Conservation (phyloP, 2,113 vertebrate genomes). For the Dissostichus mawsoni region DNA sequence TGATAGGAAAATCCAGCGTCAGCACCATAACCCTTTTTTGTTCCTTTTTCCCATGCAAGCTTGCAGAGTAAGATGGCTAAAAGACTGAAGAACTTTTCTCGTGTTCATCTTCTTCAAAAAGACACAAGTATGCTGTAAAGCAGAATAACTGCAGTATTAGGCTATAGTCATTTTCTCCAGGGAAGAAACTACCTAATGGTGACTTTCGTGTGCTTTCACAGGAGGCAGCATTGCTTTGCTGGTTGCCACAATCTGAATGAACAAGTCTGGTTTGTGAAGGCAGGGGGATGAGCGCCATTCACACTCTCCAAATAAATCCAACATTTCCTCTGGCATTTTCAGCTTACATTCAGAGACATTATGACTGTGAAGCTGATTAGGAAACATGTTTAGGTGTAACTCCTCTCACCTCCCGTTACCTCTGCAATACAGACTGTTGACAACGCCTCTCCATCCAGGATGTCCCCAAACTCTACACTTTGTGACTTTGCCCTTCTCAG, state of each 20-base stretch:
- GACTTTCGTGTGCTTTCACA: background rate
- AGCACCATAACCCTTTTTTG: conserved; percentile 31
- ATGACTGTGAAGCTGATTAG: too few relatives aligned
- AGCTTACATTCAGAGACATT: background rate
- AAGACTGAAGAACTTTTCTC: background rate
- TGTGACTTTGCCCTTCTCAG: background rate
- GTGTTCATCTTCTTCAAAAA: background rate
- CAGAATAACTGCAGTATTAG: background rate
- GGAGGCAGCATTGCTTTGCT: background rate
- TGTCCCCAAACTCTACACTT: background rate
- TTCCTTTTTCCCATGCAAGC: conserved; percentile 5
- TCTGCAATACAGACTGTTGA: background rate
- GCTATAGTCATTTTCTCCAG: background rate
- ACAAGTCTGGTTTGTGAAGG: background rate
- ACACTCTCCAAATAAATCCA: background rate
- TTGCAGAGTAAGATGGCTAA: conserved; percentile 15
- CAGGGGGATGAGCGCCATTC: background rate
- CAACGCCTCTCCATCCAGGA: background rate
- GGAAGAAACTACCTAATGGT: background rate
- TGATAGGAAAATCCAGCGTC: conserved; percentile 47
- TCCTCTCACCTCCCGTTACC: background rate
- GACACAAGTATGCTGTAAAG: background rate
- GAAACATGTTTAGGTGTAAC: background rate
- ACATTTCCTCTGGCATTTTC: background rate
- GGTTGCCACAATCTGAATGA: background rate